Evolutionary conservation across 1,140 invertebrate genomes (phyloP), one percentile per base, ranked within the genome.

Genomic region (Cotesia glomerata): DNA sequence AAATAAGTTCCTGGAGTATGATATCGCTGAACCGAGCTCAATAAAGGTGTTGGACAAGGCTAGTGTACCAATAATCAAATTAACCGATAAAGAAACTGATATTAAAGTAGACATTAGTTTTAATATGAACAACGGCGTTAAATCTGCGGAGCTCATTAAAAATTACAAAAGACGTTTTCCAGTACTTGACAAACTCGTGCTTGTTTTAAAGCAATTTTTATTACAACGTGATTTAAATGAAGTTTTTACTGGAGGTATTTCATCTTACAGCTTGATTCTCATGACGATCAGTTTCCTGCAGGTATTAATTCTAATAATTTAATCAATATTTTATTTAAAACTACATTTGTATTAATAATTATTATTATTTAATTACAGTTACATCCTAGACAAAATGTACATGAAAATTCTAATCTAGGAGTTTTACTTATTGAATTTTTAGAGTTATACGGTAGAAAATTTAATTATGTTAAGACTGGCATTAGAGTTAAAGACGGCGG

Each of bases 211-310:
- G 88, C 97, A 99, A 88, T 99, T 98, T 89, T 91, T 99, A 69
- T 89, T 98, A 63, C 95, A 99, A 88, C 91, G 97, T 86, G 96
- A 98, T 90, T 91, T 99, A 78, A 99, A 99, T 88, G 97, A 99
- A 91, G 98, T 99, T 61, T 99, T 98, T 88, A 98, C 97, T 64
- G 97, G 98, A 77, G 98, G 98, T 83, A 98, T 99, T 80, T 97
- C 97, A 75, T 99, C 97, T 51, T 99, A 99, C 88, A 97, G 97
- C 84, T 91, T 99, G 75, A 98, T 99, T 85, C 91, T 99, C 69
- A 97, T 99, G 94, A 96, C 95, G 80, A 96, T 99, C 86, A 98
- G 96, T 89, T 99, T 99, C 88, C 90, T 99, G 73, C 97, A 98
- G 91, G 93, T 94, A 11, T 45, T 72, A 39, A 11, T 72, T 5